phyloP scores from a whole-genome alignment of 2,888 invertebrate species.

The Drosophila leonis region DNA sequence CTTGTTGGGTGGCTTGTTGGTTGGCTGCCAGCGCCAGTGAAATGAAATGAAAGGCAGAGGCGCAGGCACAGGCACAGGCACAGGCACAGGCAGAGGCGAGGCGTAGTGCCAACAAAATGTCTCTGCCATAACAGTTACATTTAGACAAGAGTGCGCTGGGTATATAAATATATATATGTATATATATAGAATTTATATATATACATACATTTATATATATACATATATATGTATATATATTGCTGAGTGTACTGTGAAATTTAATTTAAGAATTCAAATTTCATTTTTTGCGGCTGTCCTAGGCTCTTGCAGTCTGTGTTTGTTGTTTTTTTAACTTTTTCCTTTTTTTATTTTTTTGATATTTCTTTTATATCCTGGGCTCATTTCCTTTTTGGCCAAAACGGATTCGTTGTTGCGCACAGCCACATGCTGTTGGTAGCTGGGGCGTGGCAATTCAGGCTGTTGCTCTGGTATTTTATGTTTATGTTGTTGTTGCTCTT shows the following conservation, averaged over 20 bases:
- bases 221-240: constrained; percentile 10
- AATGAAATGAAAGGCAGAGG: constrained; percentile 35
- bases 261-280: constrained; percentile 80
- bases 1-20: constrained; percentile 21
- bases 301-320: constrained; percentile 20
- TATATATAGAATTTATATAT: constrained; percentile 8
- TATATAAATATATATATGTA: constrained; percentile 17
- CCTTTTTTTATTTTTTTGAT: constrained; percentile 23
- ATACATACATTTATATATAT: constrained; percentile 6
- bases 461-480: constrained; percentile 40
- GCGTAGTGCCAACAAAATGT: constrained; percentile 57
- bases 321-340: not conserved
- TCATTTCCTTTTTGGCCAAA: constrained; percentile 54
- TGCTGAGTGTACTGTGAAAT: constrained; percentile 59
- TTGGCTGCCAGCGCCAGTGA: constrained; percentile 26
- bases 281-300: constrained; percentile 41
- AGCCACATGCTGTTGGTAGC: constrained; percentile 48
- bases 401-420: constrained; percentile 35
- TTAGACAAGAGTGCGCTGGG: constrained; percentile 33
- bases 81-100: constrained; percentile 26
- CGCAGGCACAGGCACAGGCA: too few relatives aligned
- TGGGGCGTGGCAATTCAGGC: constrained; percentile 59
- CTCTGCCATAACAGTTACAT: constrained; percentile 72
- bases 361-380: constrained; percentile 49
- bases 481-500: not conserved